phyloP scores from a whole-genome alignment of 1,140 invertebrate genomes.

The Ceratoteleas bidentatus region DNA sequence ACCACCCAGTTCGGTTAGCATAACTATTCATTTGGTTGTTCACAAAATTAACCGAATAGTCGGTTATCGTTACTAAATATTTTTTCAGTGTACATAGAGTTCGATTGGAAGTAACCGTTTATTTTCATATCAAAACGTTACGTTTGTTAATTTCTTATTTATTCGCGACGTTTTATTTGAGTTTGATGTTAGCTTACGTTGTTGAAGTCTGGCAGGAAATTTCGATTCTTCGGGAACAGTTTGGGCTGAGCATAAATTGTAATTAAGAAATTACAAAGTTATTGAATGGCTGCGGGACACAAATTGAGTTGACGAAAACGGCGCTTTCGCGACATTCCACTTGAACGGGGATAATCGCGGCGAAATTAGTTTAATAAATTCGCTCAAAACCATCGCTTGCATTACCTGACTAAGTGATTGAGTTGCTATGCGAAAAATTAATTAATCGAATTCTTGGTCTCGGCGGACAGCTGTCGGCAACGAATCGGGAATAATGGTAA shows the following conservation, averaged over 20 bases:
- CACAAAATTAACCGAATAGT: too few relatives aligned
- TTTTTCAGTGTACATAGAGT: neutral
- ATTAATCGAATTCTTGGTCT: slow-evolving; percentile 45
- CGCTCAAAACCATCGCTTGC: slow-evolving; percentile 18
- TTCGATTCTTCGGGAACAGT: neutral
- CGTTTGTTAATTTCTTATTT: too few relatives aligned
- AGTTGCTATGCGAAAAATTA: slow-evolving; percentile 26
- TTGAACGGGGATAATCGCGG: slow-evolving; percentile 47
- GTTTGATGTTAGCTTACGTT: too few relatives aligned
- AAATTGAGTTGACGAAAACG: slow-evolving; percentile 47
- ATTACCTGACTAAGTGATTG: slow-evolving; percentile 39
- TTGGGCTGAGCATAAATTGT: slow-evolving; percentile 7
- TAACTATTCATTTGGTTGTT: too few relatives aligned
- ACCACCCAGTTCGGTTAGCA: too few relatives aligned
- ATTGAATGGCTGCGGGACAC: slow-evolving; percentile 30
- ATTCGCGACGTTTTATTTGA: too few relatives aligned
- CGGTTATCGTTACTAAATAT: too few relatives aligned
- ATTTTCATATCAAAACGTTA: too few relatives aligned
- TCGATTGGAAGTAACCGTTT: too few relatives aligned
- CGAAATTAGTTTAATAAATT: slow-evolving; percentile 62
- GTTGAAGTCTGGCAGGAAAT: too few relatives aligned
- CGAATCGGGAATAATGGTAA: slow-evolving; percentile 12
- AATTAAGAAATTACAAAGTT: slow-evolving; percentile 57
- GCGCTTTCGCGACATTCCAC: slow-evolving; percentile 9
- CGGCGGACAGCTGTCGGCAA: neutral